Percentiles rank a stretch among this genome's conserved stretches.
Conservation (phyloP, 2,797 vertebrate genomes). For the Poeciliopsis gracilis region DNA sequence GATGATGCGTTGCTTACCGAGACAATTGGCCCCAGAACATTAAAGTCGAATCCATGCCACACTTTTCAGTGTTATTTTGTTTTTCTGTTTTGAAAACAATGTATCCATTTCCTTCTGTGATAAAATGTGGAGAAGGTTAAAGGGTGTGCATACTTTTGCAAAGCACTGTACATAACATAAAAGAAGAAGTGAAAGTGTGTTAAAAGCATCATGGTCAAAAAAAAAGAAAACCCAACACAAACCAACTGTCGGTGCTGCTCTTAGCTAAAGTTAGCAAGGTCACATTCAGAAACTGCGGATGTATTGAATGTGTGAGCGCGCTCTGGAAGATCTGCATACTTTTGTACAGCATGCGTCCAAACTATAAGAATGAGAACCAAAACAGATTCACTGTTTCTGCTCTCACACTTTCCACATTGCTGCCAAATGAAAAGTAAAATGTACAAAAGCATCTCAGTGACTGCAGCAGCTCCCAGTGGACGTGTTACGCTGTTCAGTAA, state of each 20-base stretch:
- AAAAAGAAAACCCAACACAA: neutral
- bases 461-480: conserved; percentile 31
- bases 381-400: neutral
- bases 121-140: neutral
- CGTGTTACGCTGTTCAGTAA: conserved; percentile 27
- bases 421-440: conserved; percentile 17
- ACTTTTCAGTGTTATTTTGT: neutral
- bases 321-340: neutral
- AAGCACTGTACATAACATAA: neutral
- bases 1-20: too few species aligned
- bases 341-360: neutral
- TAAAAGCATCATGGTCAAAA: neutral
- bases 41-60: neutral
- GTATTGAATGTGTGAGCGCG: neutral
- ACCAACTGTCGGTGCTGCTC: neutral
- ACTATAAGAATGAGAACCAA: neutral
- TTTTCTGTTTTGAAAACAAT: neutral
- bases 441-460: conserved; percentile 19
- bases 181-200: neutral
- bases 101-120: neutral
- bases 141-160: neutral
- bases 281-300: conserved; percentile 5
- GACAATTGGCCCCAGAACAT: too few species aligned
- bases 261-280: neutral
- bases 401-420: neutral